phyloP scores from a whole-genome alignment of 2,113 vertebrate genomes.

The Promerops cafer region DNA sequence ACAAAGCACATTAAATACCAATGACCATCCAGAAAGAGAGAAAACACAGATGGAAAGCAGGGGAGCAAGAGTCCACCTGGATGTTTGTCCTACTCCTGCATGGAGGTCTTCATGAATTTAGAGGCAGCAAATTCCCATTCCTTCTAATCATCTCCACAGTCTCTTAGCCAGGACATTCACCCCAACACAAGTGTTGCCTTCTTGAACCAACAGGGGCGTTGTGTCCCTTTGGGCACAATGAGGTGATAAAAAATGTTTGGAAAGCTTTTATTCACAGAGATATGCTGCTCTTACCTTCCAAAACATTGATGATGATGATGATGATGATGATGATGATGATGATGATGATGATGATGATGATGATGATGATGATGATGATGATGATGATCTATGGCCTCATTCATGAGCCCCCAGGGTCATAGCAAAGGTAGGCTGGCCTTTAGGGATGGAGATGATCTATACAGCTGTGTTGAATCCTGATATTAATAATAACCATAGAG shows the following conservation, averaged over 20 bases:
- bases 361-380: background rate
- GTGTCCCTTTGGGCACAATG: background rate
- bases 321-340: background rate
- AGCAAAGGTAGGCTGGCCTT: background rate
- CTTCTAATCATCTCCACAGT: background rate
- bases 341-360: background rate
- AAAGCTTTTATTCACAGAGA: background rate
- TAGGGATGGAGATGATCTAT: background rate
- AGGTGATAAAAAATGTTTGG: background rate
- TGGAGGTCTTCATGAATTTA: background rate
- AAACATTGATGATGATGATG: background rate
- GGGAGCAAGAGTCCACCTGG: background rate
- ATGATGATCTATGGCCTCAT: background rate
- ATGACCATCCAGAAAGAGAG: background rate
- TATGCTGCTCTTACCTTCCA: background rate
- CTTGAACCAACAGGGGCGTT: background rate
- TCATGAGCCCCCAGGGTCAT: background rate
- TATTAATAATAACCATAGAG: background rate
- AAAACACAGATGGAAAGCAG: background rate
- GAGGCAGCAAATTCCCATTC: background rate
- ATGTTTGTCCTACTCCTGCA: background rate
- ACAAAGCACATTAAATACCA: background rate
- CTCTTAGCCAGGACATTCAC: accelerated
- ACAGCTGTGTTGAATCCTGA: background rate
- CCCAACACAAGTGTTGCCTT: background rate